Conservation (phyloP, 2,888 invertebrate genomes). For the Tetheella fluctuosa region DNA sequence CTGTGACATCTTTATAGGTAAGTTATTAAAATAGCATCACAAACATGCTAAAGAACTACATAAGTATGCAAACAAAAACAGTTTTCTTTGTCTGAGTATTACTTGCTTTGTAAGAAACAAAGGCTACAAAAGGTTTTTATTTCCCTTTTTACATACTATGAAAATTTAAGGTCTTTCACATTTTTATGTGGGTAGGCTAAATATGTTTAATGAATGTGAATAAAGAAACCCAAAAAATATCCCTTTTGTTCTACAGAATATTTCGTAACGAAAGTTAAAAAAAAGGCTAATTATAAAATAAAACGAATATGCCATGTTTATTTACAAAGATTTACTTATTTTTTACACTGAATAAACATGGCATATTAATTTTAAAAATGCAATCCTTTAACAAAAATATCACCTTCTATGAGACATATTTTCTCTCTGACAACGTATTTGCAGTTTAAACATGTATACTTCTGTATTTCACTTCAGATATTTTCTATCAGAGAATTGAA, state of each 20-base stretch:
- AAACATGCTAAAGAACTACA: not conserved
- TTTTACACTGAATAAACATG: too few relatives aligned
- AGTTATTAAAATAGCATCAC: not conserved
- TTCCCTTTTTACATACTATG: not conserved
- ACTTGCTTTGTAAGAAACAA: not conserved
- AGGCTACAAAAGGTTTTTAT: not conserved
- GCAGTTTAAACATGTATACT: not conserved
- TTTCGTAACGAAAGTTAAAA: not conserved
- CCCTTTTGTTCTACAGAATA: not conserved
- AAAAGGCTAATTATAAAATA: too few relatives aligned
- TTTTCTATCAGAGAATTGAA: not conserved
- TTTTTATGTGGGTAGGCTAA: not conserved
- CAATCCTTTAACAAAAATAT: not conserved
- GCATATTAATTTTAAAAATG: not conserved
- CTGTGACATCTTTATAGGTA: too few relatives aligned
- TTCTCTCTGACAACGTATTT: not conserved
- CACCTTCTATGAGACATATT: not conserved
- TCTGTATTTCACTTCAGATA: not conserved
- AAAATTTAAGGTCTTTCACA: not conserved
- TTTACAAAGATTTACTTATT: too few relatives aligned
- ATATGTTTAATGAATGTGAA: not conserved
- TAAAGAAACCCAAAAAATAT: not conserved
- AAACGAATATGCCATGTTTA: too few relatives aligned
- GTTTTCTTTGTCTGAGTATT: not conserved
- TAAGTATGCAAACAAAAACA: not conserved